Evolutionary conservation across 1,140 invertebrate genomes (phyloP).

Genomic region (Solenopsis invicta): DNA sequence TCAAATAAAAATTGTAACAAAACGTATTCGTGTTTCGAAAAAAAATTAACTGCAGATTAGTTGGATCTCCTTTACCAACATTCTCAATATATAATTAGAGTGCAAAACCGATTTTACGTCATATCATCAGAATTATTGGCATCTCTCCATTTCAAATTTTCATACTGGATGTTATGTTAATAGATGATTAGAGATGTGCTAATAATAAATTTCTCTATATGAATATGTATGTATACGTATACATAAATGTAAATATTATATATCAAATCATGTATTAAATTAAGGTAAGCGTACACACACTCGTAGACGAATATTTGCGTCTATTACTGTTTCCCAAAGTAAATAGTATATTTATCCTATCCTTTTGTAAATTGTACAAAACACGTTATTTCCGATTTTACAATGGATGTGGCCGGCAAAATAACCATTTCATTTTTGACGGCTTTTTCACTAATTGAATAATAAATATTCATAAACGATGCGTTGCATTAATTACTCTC

Average conservation of each 20-base stretch:
- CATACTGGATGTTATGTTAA: too few relatives aligned
- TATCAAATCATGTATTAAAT: too few relatives aligned
- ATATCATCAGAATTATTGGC: too few relatives aligned
- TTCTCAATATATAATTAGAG: not conserved
- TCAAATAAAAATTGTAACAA: not conserved
- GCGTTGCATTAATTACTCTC: slow-evolving; percentile 36
- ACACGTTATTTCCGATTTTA: not conserved
- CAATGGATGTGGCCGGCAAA: not conserved
- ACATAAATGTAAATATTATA: too few relatives aligned
- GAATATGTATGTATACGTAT: too few relatives aligned
- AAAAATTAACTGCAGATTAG: not conserved
- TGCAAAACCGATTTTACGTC: too few relatives aligned
- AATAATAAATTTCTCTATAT: not conserved
- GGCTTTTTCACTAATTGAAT: slow-evolving; percentile 44
- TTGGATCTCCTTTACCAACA: not conserved
- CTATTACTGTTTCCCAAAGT: not conserved
- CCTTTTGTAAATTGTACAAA: not conserved
- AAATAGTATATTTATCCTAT: not conserved
- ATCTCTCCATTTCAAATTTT: too few relatives aligned
- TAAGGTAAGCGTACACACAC: not conserved
- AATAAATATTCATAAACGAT: slow-evolving; percentile 46
- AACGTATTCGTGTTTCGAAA: not conserved
- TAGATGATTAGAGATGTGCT: too few relatives aligned
- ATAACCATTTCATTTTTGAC: not conserved
- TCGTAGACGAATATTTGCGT: not conserved